Percentiles rank a stretch among this genome's conserved stretches.
These are phyloP conservation scores for Sterrhoptilus dennistouni DNA, from an alignment of 2,113 vertebrate species.

Conservation along the genomic window DNA sequence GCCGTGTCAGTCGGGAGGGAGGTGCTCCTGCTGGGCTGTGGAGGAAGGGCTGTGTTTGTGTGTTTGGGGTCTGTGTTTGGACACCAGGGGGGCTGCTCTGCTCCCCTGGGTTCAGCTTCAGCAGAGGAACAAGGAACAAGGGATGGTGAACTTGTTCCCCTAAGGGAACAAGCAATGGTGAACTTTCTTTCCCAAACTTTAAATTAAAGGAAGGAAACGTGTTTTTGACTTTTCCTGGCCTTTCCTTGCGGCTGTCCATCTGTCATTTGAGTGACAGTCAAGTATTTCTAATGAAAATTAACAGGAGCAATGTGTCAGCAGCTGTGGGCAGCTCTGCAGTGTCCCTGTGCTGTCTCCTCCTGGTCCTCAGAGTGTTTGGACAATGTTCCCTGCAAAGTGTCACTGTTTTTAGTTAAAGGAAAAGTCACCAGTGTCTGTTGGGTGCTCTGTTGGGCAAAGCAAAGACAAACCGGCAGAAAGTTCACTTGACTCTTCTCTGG, in stretches of 20 bases:
- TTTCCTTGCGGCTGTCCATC: neutral
- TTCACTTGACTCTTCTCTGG: rapidly evolving
- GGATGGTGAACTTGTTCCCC: rapidly evolving
- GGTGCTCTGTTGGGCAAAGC: neutral
- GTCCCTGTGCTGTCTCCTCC: neutral
- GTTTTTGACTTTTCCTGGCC: neutral
- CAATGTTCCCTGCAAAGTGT: neutral
- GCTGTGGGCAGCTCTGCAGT: rapidly evolving
- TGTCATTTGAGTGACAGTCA: rapidly evolving
- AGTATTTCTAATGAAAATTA: neutral
- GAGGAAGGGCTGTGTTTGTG: neutral
- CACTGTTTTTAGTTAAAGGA: neutral
- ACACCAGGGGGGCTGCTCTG: neutral
- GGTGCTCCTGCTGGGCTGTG: neutral
- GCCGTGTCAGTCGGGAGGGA: rapidly evolving
- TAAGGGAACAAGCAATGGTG: neutral
- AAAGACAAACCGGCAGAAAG: neutral
- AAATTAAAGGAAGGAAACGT: neutral
- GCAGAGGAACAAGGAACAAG: neutral
- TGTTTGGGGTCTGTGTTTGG: neutral
- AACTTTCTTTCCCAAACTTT: neutral
- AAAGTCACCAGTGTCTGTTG: neutral
- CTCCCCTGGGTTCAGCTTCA: neutral
- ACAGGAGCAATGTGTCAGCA: neutral
- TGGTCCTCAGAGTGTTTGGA: rapidly evolving